Base-by-base conservation (phyloP, 2,888 invertebrate species). In the Drosophila austrosaltans region DNA sequence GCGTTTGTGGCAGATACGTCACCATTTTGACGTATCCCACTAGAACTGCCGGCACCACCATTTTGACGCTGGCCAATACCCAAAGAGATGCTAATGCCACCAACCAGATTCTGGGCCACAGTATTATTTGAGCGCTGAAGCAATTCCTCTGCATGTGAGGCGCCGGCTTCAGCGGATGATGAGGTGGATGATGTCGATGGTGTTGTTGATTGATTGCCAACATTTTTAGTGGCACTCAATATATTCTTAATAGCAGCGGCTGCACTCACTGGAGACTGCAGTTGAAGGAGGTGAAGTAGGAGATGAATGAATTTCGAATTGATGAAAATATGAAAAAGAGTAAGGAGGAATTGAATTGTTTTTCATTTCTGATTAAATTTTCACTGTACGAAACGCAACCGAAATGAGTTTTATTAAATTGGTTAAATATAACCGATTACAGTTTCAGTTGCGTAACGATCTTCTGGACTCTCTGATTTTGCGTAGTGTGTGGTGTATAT, bases 231-330 rank as follows among this genome's bases (percentile, higher is more conserved):
- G 71, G 91, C 90, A 84, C 90, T 91, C 69, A 91, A 81, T 68
- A 91, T 91, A 69, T 80, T 91, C 79, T 91, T 91, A 63, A 91
- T 91, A 59, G 91, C 91, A 60, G 91, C 89, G 59, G 91, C 91
- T 66, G 90, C 90, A 66, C 90, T 91, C 56, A 91, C 90, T 57
- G 91, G 88, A 66, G 91, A 90, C 91, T 91, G 79, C 72, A 70
- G 67, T 36, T 30, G 30, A 42, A 56, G 61, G 42, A 28, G 48
- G 48, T 25, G 48, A 10, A 48, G 22, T 10, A 48, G 48, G 22
- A 25, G 48, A 25, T 48, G 25, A 48, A 48, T 48, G 48, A 48
- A 25, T 48, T 48, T 48, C 4, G 48, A 48, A 22, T 12, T 25
- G 48, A 48, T 25, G 48, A 12, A 48, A 48, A 48, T 48, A 25